Evolutionary conservation across 2,797 vertebrate species (phyloP), one percentile per base, ranked within the genome.

Genomic region (Lepidocolaptes lacrymiger): DNA sequence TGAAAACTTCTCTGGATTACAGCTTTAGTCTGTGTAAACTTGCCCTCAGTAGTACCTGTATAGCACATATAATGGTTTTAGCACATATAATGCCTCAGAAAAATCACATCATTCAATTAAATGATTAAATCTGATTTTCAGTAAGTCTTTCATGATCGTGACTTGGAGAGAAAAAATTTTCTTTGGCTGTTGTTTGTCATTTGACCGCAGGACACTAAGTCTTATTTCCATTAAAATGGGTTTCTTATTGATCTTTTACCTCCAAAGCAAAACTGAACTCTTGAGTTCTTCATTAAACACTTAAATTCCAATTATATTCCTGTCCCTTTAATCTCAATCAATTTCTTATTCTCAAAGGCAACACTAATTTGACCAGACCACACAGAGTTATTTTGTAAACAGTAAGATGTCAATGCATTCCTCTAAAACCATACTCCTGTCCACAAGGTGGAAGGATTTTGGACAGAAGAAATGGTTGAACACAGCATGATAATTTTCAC

Each of bases 201-300:
- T 54, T 71, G 22, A 82, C 27, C 34, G 32, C 18, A 80, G 10
- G 61, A 83, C 0, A 2, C 20, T 9, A 85, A 43, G 34, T 48
- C 19, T 61, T 36, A 77, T 2, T 30, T 2, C 5, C 1, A 0
- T 62, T 73, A 71, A 75, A 83, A 91, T 0, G 1, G 6, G 14
- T 23, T 64, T 61, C 34, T 34, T 75, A 37, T 36, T 56, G 32
- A 76, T 30, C 49, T 69, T 85, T 28, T 51, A 59, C 34, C 39
- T 69, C 14, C 23, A n/a, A 84, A 55, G 27, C 26, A 81, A 51
- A 88, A 61, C 23, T 18, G 32, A 90, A 82, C 21, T 56, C 36
- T 77, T 21, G 10, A 34, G 67, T 23, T 21, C 30, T 67, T 72
- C n/a, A 36, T n/a, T 74, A 80, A 80, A 64, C 5, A 74, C 0